Evolutionary conservation across 2,113 vertebrate species (phyloP).

Genomic region (Nerophis lumbriciformis): DNA sequence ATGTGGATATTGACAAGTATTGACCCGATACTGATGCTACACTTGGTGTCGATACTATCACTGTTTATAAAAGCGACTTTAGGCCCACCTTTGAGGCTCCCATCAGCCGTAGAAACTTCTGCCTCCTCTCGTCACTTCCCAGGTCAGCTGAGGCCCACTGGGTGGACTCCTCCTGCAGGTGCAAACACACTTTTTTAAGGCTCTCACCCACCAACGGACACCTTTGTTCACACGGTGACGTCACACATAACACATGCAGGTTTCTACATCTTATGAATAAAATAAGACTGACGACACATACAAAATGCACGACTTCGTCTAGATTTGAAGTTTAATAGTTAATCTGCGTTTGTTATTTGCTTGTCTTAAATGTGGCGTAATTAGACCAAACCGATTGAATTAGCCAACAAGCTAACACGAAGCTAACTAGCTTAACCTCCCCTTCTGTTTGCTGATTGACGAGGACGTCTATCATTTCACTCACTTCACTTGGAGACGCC

Average conservation of each 20-base stretch:
- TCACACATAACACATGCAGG: no score
- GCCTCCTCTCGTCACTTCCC: conserved; percentile 73
- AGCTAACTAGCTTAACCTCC: background rate
- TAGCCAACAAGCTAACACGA: conserved; percentile 22
- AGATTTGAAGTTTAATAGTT: no score
- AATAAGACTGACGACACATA: no score
- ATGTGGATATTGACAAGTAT: no score
- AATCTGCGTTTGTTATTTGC: no score
- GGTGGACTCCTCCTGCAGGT: conserved; percentile 68
- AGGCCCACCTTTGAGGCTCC: conserved; percentile 68
- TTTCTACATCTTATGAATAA: no score
- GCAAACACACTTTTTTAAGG: background rate
- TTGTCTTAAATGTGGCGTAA: background rate
- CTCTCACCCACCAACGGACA: no score
- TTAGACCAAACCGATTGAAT: background rate
- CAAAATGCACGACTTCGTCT: no score
- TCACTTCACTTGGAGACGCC: conserved; percentile 78
- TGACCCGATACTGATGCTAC: no score
- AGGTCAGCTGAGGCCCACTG: conserved; percentile 87
- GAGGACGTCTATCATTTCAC: conserved; percentile 2
- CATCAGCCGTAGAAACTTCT: conserved; percentile 76
- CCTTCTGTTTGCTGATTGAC: rapidly evolving
- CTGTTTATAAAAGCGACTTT: background rate
- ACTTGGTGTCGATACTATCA: no score
- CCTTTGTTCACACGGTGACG: no score